Conservation (phyloP, 2,888 invertebrate genomes). For the Criorhina ranunculi region DNA sequence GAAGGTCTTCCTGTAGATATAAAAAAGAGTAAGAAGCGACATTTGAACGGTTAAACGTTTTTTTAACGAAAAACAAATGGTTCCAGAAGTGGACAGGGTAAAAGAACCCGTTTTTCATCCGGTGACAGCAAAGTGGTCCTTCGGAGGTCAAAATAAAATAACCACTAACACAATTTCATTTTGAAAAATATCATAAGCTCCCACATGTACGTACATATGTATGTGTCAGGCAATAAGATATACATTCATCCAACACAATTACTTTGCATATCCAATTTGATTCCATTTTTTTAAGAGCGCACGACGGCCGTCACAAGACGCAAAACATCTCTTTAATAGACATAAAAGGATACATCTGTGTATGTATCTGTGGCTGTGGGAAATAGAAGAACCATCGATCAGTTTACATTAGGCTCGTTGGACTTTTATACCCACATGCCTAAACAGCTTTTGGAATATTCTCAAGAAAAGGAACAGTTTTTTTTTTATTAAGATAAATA, state of each 20-base stretch:
- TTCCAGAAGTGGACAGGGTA: too few relatives aligned
- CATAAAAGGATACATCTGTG: constrained; percentile 13
- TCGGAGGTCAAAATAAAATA: too few relatives aligned
- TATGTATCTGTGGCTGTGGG: neutral
- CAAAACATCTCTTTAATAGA: constrained; percentile 6
- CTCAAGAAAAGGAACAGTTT: constrained; percentile 15
- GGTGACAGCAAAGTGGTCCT: too few relatives aligned
- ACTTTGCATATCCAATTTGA: neutral
- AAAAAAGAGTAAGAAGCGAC: too few relatives aligned
- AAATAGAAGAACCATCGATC: constrained; percentile 24
- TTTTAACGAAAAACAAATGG: too few relatives aligned
- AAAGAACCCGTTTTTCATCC: too few relatives aligned
- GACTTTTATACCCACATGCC: constrained; percentile 13
- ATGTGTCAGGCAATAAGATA: neutral
- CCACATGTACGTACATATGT: too few relatives aligned
- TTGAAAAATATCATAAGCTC: neutral
- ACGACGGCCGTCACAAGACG: too few relatives aligned
- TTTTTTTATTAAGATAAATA: constrained; percentile 62
- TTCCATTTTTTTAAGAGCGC: neutral
- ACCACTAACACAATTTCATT: neutral
- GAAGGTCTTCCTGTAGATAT: too few relatives aligned
- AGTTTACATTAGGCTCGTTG: constrained; percentile 38
- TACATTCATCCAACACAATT: constrained; percentile 4
- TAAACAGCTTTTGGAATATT: constrained; percentile 37
- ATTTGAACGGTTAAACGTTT: too few relatives aligned